Base-by-base conservation (phyloP, 2,113 vertebrate genomes). In the Ictidomys tridecemlineatus region DNA sequence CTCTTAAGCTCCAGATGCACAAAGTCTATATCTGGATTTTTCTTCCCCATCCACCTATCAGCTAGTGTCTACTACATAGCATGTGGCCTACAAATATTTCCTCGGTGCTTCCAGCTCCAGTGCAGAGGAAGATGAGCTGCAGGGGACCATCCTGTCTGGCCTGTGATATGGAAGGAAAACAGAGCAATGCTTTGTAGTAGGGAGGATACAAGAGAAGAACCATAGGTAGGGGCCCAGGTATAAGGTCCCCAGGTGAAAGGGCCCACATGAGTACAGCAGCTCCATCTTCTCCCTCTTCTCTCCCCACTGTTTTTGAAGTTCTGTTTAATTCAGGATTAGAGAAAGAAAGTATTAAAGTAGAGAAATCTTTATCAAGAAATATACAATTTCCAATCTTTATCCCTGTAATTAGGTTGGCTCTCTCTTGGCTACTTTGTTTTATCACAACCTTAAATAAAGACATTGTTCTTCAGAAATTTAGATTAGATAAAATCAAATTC, bases 391-490 rank as follows among this genome's bases (percentile, higher is more conserved):
- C 1, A 3, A 14, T 26, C 30, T 45, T 8, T 45, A 70, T 69
- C 30, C 48, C 12, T 69, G 9, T 22, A 45, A 17, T 83, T 13
- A 37, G 18, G 34, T 37, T 51, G 58, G 5, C 14, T 12, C 7
- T 90, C 0, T 67, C 30, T 82, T 58, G 69, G n/a, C 65, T 89
- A 4, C 85, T 80, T 76, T 58, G 20, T 65, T 48, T 7, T 48
- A 12, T 69, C 0, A 4, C 78, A 87, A 48, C 42, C n/a, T 85
- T 74, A 67, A 80, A 72, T 34, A 80, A 18, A 76, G 42, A 82
- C 3, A 45, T 14, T 51, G n/a, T 95, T 78, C 45, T 73, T 88
- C 10, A 93, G 78, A 93, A 87, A 56, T 76, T 30, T 72, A 20
- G 34, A 34, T 37, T 70, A 22, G n/a, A 70, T 89, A 85, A 77